Evolutionary conservation across 2,113 vertebrate species (phyloP), one percentile per base, ranked within the genome.

Genomic region (Strix uralensis): DNA sequence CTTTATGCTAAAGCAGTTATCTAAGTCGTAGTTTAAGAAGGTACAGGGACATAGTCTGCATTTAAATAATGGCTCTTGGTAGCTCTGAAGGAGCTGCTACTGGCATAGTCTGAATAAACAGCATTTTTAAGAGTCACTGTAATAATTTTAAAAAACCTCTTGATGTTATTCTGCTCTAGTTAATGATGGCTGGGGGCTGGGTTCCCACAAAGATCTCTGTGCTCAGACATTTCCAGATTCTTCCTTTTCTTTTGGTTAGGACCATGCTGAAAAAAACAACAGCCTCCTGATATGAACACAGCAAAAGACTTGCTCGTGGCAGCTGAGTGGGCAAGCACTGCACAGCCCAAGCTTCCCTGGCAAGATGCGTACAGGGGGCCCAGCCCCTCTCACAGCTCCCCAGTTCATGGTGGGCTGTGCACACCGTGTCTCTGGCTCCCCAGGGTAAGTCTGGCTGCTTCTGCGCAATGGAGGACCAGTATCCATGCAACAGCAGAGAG

Each of bases 351-450:
- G 19, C 27, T 95, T 17, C 18, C 25, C 49, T 23, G n/a, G 32
- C 2, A 2, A 49, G 19, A 6, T 54, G 42, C 11, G 3, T 32
- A n/a, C 0, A 18, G 1, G 22, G 5, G 32, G 8, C 3, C 2
- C 36, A 67, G 67, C 8, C 2, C 15, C 7, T 1, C 5, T 52
- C 22, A 5, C 46, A 58, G 38, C 20, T 58, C 38, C 47, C 30
- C 5, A 0, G 17, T 79, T 40, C 71, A 14, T 0, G 2, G 13
- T 10, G 19, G 38, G 5, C 21, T 40, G 16, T 15, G 25, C 77
- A 22, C 13, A 8, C 21, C 1, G 0, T 27, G 38, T 18, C 46
- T 73, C 32, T 79, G 52, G 26, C 23, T 75, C 49, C 20, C 26
- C 27, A 27, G 16, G 11, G 10, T 42, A 14, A 44, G 8, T 62